These are phyloP conservation scores for Syrista parreyssii DNA, from an alignment of 2,888 invertebrate genomes.

Conservation along the genomic window DNA sequence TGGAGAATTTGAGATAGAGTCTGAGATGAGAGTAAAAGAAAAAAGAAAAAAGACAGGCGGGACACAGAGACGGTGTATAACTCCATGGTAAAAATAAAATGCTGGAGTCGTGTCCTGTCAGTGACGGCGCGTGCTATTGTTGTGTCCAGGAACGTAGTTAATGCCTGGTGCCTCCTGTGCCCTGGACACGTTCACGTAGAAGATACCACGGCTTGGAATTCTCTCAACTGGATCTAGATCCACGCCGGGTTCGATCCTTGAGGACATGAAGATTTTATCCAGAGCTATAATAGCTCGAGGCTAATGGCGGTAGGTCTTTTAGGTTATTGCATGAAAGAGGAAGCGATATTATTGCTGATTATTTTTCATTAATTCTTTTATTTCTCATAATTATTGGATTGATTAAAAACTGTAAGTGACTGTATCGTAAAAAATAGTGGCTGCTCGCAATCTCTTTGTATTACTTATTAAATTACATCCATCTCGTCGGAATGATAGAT, in stretches of 20 bases:
- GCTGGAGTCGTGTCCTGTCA: conserved; percentile 1
- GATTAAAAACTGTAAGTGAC: background rate
- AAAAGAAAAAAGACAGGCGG: background rate
- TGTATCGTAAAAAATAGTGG: background rate
- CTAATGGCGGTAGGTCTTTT: background rate
- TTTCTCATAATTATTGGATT: background rate
- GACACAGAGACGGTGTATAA: background rate
- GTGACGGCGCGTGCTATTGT: conserved; percentile 7
- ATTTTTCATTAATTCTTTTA: background rate
- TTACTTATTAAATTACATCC: conserved; percentile 20
- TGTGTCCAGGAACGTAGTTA: background rate
- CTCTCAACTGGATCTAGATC: conserved; percentile 14
- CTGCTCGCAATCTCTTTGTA: conserved; percentile 3
- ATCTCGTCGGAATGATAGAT: conserved; percentile 20
- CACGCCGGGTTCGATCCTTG: background rate
- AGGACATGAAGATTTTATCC: background rate
- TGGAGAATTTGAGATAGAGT: background rate
- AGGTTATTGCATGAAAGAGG: background rate
- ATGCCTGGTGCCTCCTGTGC: background rate
- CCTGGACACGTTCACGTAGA: background rate
- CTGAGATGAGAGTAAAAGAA: background rate
- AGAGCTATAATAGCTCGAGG: background rate
- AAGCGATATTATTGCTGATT: background rate
- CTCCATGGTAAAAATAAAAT: background rate
- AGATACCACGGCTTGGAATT: conserved; percentile 11